Base-by-base conservation (phyloP, 2,888 invertebrate genomes). In the Andrena bicolor region DNA sequence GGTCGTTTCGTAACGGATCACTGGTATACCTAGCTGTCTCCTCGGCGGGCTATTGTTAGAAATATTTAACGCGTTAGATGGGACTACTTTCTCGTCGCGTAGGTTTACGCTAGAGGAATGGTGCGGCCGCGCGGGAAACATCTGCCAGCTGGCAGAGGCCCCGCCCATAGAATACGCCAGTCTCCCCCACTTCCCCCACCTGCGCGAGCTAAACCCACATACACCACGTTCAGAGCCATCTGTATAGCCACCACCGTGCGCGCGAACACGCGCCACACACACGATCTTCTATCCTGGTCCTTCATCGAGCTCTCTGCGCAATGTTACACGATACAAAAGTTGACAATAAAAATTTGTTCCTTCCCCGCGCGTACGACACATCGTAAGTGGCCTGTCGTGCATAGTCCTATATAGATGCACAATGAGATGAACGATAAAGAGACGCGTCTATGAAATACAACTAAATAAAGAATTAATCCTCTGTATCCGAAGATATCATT, bases 111-210 rank as follows among this genome's bases (percentile, higher is more conserved):
- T 91, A 91, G 86, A 90, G 90, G 90, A 86, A 87, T 85, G 85
- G 78, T 87, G 85, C 90, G 92, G 89, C 92, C 93, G 93, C 93
- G 93, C 91, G 94, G 94, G 94, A 94, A 94, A 94, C 95, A 95
- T 95, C 95, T 95, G 95, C 95, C 95, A 95, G 95, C 95, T 95
- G 95, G 95, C 94, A 92, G 92, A 93, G 91, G 94, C 95, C 94
- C 95, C 95, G 94, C 95, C 95, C 94, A 94, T 92, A 91, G 90
- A 93, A 93, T 92, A 92, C 92, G 93, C 92, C 91, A 87, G 85
- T 85, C 82, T 88, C 72, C 79, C 84, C 86, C 87, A 83, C 80
- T 76, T 80, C 80, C 76, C 73, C 73, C 85, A 66, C 76, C 77
- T 73, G 61, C 83, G 51, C 81, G 61, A 73, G 66, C 71, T 80